Evolutionary conservation across 2,797 vertebrate genomes (phyloP).

Genomic region (Cyprinodon diabolis): DNA sequence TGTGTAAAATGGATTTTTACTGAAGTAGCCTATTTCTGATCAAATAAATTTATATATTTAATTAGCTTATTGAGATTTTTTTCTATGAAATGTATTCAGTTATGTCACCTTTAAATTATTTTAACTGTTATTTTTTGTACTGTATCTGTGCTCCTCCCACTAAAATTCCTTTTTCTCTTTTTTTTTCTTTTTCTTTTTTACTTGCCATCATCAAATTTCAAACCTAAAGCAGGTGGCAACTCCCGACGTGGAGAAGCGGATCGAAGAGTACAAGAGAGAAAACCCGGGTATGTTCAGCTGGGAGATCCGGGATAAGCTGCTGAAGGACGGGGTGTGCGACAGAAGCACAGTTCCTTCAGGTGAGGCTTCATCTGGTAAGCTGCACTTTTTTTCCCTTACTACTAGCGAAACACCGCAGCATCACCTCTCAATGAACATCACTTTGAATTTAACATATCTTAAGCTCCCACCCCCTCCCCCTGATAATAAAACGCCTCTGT

Average conservation of each 20-base stretch:
- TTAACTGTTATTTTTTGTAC: background rate
- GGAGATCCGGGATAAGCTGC: constrained; percentile 97
- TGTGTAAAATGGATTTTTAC: background rate
- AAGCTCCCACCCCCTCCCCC: constrained; percentile 12
- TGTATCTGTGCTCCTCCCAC: constrained; percentile 7
- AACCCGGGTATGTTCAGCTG: constrained; percentile 99
- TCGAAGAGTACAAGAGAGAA: constrained; percentile 97
- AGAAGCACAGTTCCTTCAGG: constrained; percentile 98
- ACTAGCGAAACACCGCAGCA: constrained; percentile 67
- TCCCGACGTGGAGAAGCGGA: constrained; percentile 97
- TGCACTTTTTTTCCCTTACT: constrained; percentile 75
- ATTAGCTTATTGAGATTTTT: background rate
- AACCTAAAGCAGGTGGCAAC: constrained; percentile 96
- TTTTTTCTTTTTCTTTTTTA: background rate
- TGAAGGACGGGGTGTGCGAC: constrained; percentile 98
- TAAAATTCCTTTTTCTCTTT: constrained; percentile 1
- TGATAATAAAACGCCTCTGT: constrained; percentile 48
- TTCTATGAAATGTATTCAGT: background rate
- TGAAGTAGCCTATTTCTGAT: background rate
- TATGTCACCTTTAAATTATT: background rate
- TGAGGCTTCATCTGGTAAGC: constrained; percentile 91
- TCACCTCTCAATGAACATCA: constrained; percentile 57
- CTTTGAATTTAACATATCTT: constrained; percentile 61
- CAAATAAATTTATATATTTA: background rate
- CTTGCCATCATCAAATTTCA: constrained; percentile 40